These are phyloP conservation scores for Laupala kohalensis DNA, from an alignment of 1,140 invertebrate genomes.

Conservation along the genomic window DNA sequence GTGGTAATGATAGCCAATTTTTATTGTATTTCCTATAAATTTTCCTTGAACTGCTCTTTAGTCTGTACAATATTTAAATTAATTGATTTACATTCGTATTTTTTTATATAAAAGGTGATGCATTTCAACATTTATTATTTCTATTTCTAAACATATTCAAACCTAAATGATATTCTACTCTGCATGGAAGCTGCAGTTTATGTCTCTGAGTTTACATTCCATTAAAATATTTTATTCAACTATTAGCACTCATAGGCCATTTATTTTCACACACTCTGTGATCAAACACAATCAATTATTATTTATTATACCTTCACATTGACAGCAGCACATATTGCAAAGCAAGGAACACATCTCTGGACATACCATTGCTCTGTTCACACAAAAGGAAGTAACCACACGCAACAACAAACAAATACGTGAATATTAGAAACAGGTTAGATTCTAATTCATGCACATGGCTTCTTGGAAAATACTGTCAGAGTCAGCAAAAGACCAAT, in stretches of 20 bases:
- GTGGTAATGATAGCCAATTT: too few species aligned
- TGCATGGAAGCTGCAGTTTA: not conserved
- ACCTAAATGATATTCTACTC: not conserved
- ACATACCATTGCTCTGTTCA: not conserved
- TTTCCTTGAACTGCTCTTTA: too few species aligned
- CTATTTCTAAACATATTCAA: not conserved
- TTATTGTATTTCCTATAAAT: too few species aligned
- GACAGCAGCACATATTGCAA: not conserved
- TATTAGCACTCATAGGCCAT: not conserved
- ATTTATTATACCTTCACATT: not conserved
- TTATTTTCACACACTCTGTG: not conserved
- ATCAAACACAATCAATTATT: not conserved
- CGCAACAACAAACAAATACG: not conserved
- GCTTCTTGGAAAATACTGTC: not conserved
- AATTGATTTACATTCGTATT: too few species aligned
- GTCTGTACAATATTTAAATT: too few species aligned
- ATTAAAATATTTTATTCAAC: not conserved
- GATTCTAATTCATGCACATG: not conserved
- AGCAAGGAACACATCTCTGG: not conserved
- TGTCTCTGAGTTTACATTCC: not conserved
- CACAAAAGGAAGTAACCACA: not conserved
- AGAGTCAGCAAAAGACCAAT: not conserved
- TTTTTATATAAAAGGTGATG: not conserved
- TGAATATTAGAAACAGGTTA: not conserved
- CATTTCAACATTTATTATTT: not conserved